phyloP scores from a whole-genome alignment of 2,888 invertebrate genomes.

The Rhagonycha fulva region DNA sequence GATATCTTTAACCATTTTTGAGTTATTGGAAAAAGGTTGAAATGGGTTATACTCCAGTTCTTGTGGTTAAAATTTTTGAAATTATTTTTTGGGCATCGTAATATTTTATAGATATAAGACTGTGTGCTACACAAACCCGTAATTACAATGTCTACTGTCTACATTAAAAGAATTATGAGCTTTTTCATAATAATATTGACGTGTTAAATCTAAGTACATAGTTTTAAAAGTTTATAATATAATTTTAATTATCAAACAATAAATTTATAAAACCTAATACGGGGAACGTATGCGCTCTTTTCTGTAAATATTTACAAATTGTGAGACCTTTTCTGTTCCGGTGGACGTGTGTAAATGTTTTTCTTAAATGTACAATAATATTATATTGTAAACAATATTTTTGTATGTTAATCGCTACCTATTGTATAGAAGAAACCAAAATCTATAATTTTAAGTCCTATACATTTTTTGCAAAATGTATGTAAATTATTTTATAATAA shows the following conservation, averaged over 20 bases:
- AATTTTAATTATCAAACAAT: not conserved
- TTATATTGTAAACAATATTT: not conserved
- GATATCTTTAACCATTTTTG: no score
- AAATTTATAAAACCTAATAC: not conserved
- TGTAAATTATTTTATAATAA: not conserved
- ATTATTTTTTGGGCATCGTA: not conserved
- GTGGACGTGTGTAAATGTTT: not conserved
- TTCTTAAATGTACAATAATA: not conserved
- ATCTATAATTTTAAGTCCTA: not conserved
- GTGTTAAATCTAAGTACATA: not conserved
- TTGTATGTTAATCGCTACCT: not conserved
- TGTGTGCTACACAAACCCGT: conserved; percentile 6
- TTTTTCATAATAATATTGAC: not conserved
- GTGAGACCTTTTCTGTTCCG: not conserved
- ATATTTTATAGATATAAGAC: conserved; percentile 12
- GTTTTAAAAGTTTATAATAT: not conserved
- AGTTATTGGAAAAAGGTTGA: no score
- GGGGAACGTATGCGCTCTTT: conserved; percentile 20
- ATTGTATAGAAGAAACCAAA: not conserved
- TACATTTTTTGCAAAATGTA: not conserved
- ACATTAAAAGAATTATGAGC: not conserved
- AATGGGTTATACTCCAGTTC: not conserved
- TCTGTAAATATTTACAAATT: conserved; percentile 11
- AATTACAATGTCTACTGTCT: not conserved
- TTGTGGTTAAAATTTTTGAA: not conserved